Evolutionary conservation across 1,140 invertebrate species (phyloP).

Genomic region (Manduca sexta): DNA sequence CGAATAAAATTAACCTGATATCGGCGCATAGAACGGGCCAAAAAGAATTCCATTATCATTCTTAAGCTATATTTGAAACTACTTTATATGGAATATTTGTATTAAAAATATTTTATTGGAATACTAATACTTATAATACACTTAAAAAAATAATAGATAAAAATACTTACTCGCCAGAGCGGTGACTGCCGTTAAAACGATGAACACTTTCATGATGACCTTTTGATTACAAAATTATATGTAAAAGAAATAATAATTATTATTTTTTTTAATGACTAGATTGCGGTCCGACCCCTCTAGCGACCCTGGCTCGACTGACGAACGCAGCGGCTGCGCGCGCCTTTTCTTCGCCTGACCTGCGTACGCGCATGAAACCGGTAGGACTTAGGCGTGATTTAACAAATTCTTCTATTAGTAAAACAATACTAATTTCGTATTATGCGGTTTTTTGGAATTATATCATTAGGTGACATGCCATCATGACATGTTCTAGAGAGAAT

Average conservation of each 20-base stretch:
- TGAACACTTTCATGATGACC: slow-evolving; percentile 69
- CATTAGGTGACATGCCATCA: too few relatives aligned
- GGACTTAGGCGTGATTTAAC: slow-evolving; percentile 56
- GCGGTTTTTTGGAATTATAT: slow-evolving; percentile 15
- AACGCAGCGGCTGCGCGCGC: slow-evolving; percentile 52
- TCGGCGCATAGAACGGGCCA: too few relatives aligned
- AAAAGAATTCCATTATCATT: too few relatives aligned
- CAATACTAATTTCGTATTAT: slow-evolving; percentile 29
- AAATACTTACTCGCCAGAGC: slow-evolving; percentile 63
- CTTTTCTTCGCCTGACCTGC: slow-evolving; percentile 63
- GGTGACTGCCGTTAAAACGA: slow-evolving; percentile 57
- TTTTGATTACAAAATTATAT: slow-evolving; percentile 49
- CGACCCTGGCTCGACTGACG: slow-evolving; percentile 63
- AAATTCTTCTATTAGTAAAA: slow-evolving; percentile 54
- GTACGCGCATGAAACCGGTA: slow-evolving; percentile 60
- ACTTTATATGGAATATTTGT: background rate
- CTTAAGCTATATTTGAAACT: background rate
- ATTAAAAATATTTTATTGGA: background rate
- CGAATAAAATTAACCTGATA: too few relatives aligned
- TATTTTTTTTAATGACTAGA: slow-evolving; percentile 58
- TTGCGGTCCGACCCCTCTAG: slow-evolving; percentile 54
- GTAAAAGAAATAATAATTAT: slow-evolving; percentile 35
- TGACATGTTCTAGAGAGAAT: too few relatives aligned
- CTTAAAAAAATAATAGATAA: slow-evolving; percentile 3
- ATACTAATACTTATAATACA: slow-evolving; percentile 31